A percentile compares a stretch with the other conserved stretches of the same genome.
Conservation (phyloP, 2,888 invertebrate genomes). For the Leptopterna dolabrata region DNA sequence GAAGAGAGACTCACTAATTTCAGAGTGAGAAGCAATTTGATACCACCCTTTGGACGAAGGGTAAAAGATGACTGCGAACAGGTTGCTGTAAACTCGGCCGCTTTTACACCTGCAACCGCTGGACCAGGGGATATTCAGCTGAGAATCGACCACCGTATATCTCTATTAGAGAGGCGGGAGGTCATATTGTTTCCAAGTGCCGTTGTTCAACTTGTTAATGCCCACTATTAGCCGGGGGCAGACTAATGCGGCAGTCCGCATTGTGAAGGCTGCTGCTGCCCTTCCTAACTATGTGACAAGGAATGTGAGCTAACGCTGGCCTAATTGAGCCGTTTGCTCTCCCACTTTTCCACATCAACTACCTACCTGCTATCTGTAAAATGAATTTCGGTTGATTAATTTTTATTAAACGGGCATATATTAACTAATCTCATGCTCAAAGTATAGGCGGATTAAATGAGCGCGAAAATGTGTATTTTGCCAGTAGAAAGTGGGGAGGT, state of each 20-base stretch:
- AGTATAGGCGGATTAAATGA: too few relatives aligned
- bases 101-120: background rate
- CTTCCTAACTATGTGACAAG: slow-evolving; percentile 41
- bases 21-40: too few relatives aligned
- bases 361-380: background rate
- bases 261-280: slow-evolving; percentile 26
- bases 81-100: background rate
- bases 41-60: too few relatives aligned
- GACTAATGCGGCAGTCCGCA: slow-evolving; percentile 32
- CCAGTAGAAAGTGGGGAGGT: too few relatives aligned
- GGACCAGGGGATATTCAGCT: background rate
- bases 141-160: slow-evolving; percentile 13
- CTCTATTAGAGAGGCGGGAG: slow-evolving; percentile 34
- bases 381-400: too few relatives aligned
- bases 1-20: too few relatives aligned
- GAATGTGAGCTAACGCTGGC: slow-evolving; percentile 26
- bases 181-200: slow-evolving; percentile 52
- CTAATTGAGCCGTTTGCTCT: slow-evolving; percentile 36
- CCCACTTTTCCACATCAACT: background rate
- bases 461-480: too few relatives aligned
- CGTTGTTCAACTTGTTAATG: slow-evolving; percentile 49
- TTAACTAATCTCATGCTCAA: too few relatives aligned
- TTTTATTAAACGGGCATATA: too few relatives aligned
- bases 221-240: slow-evolving; percentile 39
- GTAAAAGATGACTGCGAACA: background rate